Evolutionary conservation across 2,888 invertebrate species (phyloP).

Genomic region (Yponomeuta evonymella): DNA sequence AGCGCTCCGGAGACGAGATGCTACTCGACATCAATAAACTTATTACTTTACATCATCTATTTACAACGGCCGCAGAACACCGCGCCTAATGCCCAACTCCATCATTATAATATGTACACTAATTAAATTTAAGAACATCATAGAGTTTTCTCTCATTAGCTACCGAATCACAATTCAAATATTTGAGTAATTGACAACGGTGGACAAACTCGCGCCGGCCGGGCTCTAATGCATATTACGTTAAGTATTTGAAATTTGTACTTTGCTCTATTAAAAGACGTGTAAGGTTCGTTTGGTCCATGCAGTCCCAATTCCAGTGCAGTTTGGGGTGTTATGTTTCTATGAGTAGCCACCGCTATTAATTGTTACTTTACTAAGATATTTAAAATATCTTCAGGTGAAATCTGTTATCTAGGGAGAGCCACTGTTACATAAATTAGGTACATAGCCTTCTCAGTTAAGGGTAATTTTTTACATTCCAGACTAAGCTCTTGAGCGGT

Average conservation of each 20-base stretch:
- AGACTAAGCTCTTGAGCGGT: neutral
- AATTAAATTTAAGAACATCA: constrained; percentile 73
- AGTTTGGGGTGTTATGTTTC: constrained; percentile 10
- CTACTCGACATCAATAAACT: constrained; percentile 62
- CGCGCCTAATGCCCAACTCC: constrained; percentile 74
- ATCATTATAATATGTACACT: constrained; percentile 61
- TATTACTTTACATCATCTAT: constrained; percentile 70
- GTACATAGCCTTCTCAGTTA: neutral
- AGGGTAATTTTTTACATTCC: neutral
- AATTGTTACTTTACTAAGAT: neutral
- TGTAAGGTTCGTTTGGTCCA: constrained; percentile 72
- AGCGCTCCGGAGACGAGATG: constrained; percentile 31
- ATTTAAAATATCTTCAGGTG: no score
- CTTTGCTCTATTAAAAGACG: constrained; percentile 66
- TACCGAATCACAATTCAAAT: constrained; percentile 76
- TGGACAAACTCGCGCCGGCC: constrained; percentile 70
- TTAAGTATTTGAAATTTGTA: constrained; percentile 66
- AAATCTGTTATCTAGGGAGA: no score
- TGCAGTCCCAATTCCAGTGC: constrained; percentile 48
- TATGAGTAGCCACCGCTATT: constrained; percentile 10
- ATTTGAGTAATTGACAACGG: constrained; percentile 75
- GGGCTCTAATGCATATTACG: constrained; percentile 66
- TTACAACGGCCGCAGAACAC: constrained; percentile 60
- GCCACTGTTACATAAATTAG: constrained; percentile 13
- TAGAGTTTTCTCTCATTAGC: constrained; percentile 74